Evolutionary conservation across 2,888 invertebrate genomes (phyloP), one percentile per base, ranked within the genome.

Genomic region (Melanchra persicariae): DNA sequence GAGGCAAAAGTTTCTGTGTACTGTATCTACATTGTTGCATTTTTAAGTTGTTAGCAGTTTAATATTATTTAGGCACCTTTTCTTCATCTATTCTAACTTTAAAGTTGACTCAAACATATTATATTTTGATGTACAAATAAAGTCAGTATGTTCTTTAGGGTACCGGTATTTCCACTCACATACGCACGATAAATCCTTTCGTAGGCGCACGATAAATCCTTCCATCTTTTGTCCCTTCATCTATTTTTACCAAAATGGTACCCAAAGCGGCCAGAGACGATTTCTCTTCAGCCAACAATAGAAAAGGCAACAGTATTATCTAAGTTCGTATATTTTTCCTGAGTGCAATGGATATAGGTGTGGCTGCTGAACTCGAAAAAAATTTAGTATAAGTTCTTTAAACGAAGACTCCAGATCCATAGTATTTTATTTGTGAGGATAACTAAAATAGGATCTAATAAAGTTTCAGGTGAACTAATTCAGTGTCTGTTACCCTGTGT

Each of bases 181-280:
- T 47, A 47, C 45, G 26, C 49, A 49, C 26, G 40, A 74, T 79
- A 77, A 61, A 77, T 80, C 75, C 69, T 57, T 68, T 68, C 34
- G 34, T 68, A 64, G 52, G 17, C 63, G 37, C 45, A 34, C 69
- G 69, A 80, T 77, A 77, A 80, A 80, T 77, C 81, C 60, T 77
- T 55, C 55, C 69, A 8, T 80, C 75, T 74, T 80, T 77, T 80
- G 77, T 77, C 43, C 75, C 63, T 74, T 75, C 47, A 64, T 60
- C 54, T 51, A 79, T 77, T 77, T 68, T 68, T 80, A 59, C 60
- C 55, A 52, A 74, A 80, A 80, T 45, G 59, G 34, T 68, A 63
- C 34, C 68, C 63, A 9, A 49, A 43, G 57, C 60, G 47, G 37
- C 68, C 63, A 9, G 52, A 43, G 57, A 57, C 43, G 37, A 52